phyloP scores from a whole-genome alignment of 2,113 vertebrate genomes.

The Erpornis zantholeuca region DNA sequence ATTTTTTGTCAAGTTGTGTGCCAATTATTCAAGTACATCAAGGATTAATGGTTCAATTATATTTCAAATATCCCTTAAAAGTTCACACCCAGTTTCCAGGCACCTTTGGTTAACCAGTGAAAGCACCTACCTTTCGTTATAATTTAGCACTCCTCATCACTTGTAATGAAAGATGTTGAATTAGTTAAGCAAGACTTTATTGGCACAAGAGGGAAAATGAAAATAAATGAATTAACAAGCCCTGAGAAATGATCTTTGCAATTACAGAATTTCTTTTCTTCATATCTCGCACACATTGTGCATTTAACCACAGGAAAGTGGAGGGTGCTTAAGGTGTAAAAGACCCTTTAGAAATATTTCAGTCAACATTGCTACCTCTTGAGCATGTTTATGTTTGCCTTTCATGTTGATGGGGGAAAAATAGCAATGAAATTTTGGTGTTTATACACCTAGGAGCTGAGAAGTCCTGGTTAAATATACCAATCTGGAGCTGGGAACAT shows the following conservation, averaged over 20 bases:
- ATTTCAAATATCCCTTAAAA: neutral
- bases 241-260: neutral
- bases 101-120: neutral
- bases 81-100: neutral
- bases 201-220: neutral
- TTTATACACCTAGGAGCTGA: conserved; percentile 24
- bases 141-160: neutral
- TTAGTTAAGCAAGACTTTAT: neutral
- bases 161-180: neutral
- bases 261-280: neutral
- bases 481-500: neutral
- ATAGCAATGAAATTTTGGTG: conserved; percentile 37
- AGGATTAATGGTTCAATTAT: neutral
- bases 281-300: neutral
- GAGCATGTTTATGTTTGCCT: conserved; percentile 9
- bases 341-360: conserved; percentile 42
- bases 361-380: conserved; percentile 7
- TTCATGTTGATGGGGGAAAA: conserved; percentile 33
- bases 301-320: neutral
- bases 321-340: conserved; percentile 5
- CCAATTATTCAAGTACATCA: neutral
- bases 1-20: neutral
- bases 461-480: conserved; percentile 7
- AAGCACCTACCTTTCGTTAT: neutral
- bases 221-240: neutral